Evolutionary conservation across 2,888 invertebrate genomes (phyloP).

Genomic region (Drymonia ruficornis): DNA sequence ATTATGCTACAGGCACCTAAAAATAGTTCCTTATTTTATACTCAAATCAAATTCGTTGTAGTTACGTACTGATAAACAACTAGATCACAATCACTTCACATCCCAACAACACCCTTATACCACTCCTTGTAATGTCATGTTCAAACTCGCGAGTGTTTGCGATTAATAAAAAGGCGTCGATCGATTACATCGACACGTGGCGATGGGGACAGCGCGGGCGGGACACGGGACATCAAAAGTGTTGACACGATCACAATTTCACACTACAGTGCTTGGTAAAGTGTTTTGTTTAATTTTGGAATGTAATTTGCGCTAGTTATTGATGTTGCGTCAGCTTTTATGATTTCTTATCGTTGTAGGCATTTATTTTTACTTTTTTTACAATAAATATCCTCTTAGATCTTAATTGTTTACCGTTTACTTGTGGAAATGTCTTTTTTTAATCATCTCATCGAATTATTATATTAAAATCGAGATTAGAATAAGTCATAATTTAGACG

Average conservation of each 20-base stretch:
- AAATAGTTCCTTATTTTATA: too few relatives aligned
- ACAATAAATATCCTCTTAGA: too few relatives aligned
- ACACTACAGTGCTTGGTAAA: conserved; percentile 27
- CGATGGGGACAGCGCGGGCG: conserved; percentile 11
- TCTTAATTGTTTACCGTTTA: too few relatives aligned
- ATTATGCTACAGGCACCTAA: too few relatives aligned
- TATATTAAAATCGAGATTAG: too few relatives aligned
- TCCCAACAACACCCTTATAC: conserved; percentile 2
- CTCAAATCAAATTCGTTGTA: too few relatives aligned
- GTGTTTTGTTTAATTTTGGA: conserved; percentile 39
- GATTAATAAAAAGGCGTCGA: conserved; percentile 53
- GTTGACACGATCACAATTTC: conserved; percentile 30
- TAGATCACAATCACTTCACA: not conserved
- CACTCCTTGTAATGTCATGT: conserved; percentile 22
- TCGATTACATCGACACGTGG: conserved; percentile 47
- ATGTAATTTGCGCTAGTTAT: conserved; percentile 33
- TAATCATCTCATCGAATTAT: too few relatives aligned
- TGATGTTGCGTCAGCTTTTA: not conserved
- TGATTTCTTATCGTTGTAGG: too few relatives aligned
- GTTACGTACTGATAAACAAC: too few relatives aligned
- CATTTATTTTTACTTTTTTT: too few relatives aligned
- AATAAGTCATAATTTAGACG: too few relatives aligned
- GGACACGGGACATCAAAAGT: conserved; percentile 42
- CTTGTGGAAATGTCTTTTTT: too few relatives aligned
- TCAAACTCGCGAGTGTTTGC: conserved; percentile 36